Evolutionary conservation across 2,797 vertebrate genomes (phyloP).

Genomic region (Rhinella marina): DNA sequence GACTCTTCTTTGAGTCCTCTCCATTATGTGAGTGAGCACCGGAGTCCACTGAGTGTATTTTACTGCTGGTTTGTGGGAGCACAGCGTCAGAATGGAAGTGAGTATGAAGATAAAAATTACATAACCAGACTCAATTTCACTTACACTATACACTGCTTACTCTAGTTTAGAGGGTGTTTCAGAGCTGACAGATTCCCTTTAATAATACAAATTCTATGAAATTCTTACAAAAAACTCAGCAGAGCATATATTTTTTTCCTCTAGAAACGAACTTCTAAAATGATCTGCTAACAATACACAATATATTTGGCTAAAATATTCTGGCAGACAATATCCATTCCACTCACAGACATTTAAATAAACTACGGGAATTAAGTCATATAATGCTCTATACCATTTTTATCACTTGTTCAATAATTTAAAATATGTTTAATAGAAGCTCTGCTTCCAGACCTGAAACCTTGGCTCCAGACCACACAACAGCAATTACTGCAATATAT

Average conservation of each 20-base stretch:
- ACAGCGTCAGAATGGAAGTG: too few relatives aligned
- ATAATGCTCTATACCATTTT: conserved; percentile 53
- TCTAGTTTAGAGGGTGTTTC: too few relatives aligned
- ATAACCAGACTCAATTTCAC: too few relatives aligned
- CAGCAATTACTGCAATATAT: conserved; percentile 51
- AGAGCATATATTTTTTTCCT: background rate
- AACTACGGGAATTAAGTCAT: conserved; percentile 51
- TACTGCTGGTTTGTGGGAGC: too few relatives aligned
- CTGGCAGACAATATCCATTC: conserved; percentile 25
- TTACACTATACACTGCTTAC: too few relatives aligned
- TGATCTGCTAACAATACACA: background rate
- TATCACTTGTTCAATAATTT: conserved; percentile 57
- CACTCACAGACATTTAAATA: conserved; percentile 54
- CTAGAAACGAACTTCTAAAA: background rate
- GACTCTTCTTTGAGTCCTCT: too few relatives aligned
- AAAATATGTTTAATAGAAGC: conserved; percentile 48
- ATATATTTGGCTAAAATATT: conserved; percentile 50
- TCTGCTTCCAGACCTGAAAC: conserved; percentile 43
- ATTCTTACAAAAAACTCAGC: background rate
- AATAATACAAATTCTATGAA: background rate
- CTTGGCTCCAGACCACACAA: conserved; percentile 49
- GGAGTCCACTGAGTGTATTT: too few relatives aligned
- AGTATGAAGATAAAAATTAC: too few relatives aligned
- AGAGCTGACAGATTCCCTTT: too few relatives aligned
- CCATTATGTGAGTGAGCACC: too few relatives aligned